Conservation (phyloP, 2,113 vertebrate genomes). For the Scopus umbretta region DNA sequence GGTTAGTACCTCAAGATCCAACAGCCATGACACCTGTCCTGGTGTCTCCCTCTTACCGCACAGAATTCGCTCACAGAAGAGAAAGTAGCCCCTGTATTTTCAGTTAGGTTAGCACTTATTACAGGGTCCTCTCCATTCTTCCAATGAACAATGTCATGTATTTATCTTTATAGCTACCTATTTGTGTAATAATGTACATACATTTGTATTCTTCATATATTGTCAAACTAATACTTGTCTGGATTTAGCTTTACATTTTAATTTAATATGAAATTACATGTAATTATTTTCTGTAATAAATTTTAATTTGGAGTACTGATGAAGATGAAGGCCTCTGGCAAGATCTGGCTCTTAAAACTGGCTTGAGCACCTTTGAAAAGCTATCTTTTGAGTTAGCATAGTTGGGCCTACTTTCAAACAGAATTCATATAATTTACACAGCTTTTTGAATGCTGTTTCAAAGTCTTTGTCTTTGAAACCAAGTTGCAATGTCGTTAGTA, state of each 20-base stretch:
- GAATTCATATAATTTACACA: background rate
- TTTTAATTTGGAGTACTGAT: background rate
- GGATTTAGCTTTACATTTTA: constrained; percentile 34
- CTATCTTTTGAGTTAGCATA: background rate
- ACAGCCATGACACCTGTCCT: background rate
- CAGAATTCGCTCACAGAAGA: background rate
- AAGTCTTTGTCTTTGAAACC: background rate
- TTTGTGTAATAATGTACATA: background rate
- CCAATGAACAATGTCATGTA: background rate
- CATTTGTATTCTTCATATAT: background rate
- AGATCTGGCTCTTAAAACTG: background rate
- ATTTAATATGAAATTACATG: constrained; percentile 1
- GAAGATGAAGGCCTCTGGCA: background rate
- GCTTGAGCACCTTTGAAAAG: background rate
- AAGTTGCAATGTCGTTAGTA: background rate
- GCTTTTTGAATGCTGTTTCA: background rate
- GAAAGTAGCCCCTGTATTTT: background rate
- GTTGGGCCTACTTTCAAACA: background rate
- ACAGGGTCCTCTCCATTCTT: background rate
- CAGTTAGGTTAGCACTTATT: background rate
- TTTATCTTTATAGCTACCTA: background rate
- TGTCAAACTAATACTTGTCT: background rate
- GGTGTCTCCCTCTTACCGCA: background rate
- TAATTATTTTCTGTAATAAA: constrained; percentile 26
- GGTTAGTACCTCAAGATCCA: background rate